Percentiles rank a stretch among this genome's conserved stretches.
Evolutionary conservation across 2,113 vertebrate species (phyloP).

Genomic region (Eira barbara): DNA sequence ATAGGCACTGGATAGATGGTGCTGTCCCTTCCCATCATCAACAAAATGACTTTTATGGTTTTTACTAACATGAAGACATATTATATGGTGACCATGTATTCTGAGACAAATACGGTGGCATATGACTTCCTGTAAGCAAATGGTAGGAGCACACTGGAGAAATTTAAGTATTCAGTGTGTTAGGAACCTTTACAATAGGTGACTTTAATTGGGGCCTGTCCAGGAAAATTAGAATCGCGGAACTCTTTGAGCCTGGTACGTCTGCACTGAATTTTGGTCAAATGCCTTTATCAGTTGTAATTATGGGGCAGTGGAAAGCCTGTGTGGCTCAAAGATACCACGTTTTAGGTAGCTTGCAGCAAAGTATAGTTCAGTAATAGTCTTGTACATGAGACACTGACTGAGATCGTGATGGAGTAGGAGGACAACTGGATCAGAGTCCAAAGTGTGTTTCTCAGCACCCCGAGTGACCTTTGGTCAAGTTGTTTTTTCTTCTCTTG

Average conservation of each 20-base stretch:
- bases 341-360: neutral
- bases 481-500: neutral
- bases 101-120: neutral
- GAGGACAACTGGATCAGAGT: neutral
- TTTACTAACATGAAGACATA: neutral
- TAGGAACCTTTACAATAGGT: neutral
- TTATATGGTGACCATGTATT: neutral
- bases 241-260: neutral
- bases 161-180: neutral
- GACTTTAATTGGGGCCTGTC: neutral
- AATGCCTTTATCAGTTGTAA: neutral
- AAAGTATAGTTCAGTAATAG: neutral
- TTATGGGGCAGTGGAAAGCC: neutral
- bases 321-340: neutral
- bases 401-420: neutral
- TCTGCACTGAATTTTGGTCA: neutral
- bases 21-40: neutral
- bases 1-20: neutral
- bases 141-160: neutral
- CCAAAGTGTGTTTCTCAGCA: neutral
- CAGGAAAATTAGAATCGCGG: neutral
- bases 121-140: neutral
- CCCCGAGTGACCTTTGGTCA: neutral
- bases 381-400: neutral
- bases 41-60: neutral